Conservation (phyloP, 2,888 invertebrate genomes). For the Schrankia costaestrigalis region DNA sequence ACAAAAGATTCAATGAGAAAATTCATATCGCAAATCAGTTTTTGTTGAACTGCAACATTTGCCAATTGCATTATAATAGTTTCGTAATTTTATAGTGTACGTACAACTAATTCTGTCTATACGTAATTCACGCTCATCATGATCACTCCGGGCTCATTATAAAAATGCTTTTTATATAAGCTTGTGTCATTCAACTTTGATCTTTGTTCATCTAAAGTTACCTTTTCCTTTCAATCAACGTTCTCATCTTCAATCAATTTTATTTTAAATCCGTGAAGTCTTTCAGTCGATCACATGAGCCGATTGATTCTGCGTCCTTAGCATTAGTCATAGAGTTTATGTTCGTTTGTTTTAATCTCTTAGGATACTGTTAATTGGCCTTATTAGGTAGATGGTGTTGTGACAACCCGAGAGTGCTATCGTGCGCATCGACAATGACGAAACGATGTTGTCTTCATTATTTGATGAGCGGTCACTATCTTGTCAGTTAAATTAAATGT, state of each 20-base stretch:
- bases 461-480: constrained; percentile 79
- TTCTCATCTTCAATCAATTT: constrained; percentile 52
- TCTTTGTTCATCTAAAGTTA: constrained; percentile 65
- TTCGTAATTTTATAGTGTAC: constrained; percentile 34
- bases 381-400: constrained; percentile 80
- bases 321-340: constrained; percentile 51
- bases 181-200: constrained; percentile 75
- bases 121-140: constrained; percentile 60
- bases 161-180: constrained; percentile 51
- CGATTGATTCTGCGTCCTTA: constrained; percentile 43
- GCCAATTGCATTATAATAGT: constrained; percentile 15
- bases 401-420: constrained; percentile 79
- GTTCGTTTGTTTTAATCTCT: constrained; percentile 44
- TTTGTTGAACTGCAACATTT: constrained; percentile 10
- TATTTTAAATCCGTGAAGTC: constrained; percentile 46
- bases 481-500: constrained; percentile 80
- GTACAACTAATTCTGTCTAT: constrained; percentile 45
- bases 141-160: constrained; percentile 54
- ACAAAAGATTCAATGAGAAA: constrained; percentile 45
- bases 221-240: constrained; percentile 68
- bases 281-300: constrained; percentile 31
- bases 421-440: constrained; percentile 80
- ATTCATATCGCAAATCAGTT: constrained; percentile 27
- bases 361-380: constrained; percentile 76
- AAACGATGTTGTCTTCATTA: constrained; percentile 81